These are phyloP conservation scores for Stenodera caucasica DNA, from an alignment of 2,888 invertebrate genomes.

Conservation along the genomic window DNA sequence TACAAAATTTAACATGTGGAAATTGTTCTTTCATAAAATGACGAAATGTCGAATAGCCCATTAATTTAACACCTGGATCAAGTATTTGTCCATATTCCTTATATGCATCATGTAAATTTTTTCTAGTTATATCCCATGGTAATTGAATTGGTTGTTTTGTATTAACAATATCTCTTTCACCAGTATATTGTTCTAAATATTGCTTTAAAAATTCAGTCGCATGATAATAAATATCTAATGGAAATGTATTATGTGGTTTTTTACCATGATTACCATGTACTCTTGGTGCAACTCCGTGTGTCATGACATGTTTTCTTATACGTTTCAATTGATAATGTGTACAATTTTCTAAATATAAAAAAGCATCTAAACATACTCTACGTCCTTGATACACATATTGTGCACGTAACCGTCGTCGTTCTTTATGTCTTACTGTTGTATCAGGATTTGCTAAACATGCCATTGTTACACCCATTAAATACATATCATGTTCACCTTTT, in stretches of 20 bases:
- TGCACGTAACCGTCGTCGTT: conserved; percentile 70
- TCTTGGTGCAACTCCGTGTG: conserved; percentile 75
- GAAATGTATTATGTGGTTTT: conserved; percentile 78
- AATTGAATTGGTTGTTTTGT: conserved; percentile 59
- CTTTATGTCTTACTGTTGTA: conserved; percentile 71
- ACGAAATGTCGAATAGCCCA: conserved; percentile 80
- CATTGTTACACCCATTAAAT: conserved; percentile 83
- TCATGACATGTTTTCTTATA: conserved; percentile 76
- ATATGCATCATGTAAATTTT: conserved; percentile 74
- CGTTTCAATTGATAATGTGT: conserved; percentile 78
- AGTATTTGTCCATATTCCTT: conserved; percentile 72
- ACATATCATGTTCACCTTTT: conserved; percentile 82
- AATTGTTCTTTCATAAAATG: conserved; percentile 82
- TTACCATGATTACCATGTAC: conserved; percentile 80
- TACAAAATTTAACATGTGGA: conserved; percentile 72
- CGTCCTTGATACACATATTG: conserved; percentile 79
- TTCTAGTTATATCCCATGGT: conserved; percentile 64
- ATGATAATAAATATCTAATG: conserved; percentile 75
- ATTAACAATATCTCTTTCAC: conserved; percentile 58
- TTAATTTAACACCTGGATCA: conserved; percentile 71
- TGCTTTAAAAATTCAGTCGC: conserved; percentile 76
- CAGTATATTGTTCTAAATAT: conserved; percentile 69
- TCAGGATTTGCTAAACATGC: conserved; percentile 76
- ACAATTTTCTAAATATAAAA: conserved; percentile 77
- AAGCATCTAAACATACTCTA: conserved; percentile 76